phyloP scores from a whole-genome alignment of 2,113 vertebrate genomes.

The Sapajus apella region DNA sequence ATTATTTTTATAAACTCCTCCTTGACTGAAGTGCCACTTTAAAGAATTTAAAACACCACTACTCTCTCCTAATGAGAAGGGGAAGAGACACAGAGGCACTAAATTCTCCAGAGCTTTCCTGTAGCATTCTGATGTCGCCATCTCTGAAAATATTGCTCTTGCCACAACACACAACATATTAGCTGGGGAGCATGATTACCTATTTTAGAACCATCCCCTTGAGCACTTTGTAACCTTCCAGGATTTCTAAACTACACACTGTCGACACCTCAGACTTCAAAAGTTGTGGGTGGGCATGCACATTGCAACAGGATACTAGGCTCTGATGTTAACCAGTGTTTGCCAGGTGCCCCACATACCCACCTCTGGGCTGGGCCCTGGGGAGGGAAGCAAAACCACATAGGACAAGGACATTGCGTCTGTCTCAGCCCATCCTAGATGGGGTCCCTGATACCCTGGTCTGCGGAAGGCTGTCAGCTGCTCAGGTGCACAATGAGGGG shows the following conservation, averaged over 20 bases:
- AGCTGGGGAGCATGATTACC: conserved; percentile 22
- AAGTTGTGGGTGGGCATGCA: background rate
- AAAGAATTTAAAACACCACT: conserved; percentile 52
- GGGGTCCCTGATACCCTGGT: background rate
- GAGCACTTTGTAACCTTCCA: conserved; percentile 45
- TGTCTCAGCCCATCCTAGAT: background rate
- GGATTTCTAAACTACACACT: background rate
- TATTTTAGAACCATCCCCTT: conserved; percentile 53
- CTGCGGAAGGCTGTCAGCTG: background rate
- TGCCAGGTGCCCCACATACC: too few species aligned
- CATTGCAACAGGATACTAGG: background rate
- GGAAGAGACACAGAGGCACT: conserved; percentile 50
- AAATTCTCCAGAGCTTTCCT: conserved; percentile 70
- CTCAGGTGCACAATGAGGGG: background rate
- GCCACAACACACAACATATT: conserved; percentile 45
- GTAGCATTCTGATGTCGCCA: conserved; percentile 31
- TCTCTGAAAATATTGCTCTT: conserved; percentile 65
- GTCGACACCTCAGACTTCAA: background rate
- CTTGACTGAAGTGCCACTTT: conserved; percentile 80
- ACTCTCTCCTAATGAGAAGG: conserved; percentile 69
- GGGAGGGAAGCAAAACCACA: background rate
- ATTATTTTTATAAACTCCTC: conserved; percentile 82
- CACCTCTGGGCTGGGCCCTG: background rate
- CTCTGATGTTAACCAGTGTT: background rate
- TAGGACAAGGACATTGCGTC: background rate